phyloP scores from a whole-genome alignment of 2,113 vertebrate species.

The Condylura cristata region DNA sequence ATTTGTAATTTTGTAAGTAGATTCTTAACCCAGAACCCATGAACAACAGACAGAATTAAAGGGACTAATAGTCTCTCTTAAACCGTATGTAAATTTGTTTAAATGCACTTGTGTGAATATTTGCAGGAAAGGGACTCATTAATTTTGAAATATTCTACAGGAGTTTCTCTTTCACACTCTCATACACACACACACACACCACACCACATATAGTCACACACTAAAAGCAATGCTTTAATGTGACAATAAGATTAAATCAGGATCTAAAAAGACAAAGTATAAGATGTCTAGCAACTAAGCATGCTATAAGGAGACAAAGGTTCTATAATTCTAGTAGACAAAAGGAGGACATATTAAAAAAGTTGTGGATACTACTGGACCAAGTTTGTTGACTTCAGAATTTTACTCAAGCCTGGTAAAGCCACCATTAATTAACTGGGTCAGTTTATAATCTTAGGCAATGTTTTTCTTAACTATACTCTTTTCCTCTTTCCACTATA shows the following conservation, averaged over 20 bases:
- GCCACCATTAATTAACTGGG: neutral
- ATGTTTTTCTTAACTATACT: neutral
- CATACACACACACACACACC: neutral
- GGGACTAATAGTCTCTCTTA: neutral
- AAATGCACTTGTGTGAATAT: neutral
- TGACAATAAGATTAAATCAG: neutral
- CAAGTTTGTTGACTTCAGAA: slow-evolving; percentile 3
- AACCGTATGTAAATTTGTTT: neutral
- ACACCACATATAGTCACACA: neutral
- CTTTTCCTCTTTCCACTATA: neutral
- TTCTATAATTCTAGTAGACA: neutral
- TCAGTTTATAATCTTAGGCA: neutral
- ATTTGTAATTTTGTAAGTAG: slow-evolving; percentile 3
- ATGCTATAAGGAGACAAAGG: neutral
- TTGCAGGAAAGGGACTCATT: neutral
- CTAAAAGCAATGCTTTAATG: neutral
- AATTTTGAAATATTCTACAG: neutral
- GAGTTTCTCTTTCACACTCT: neutral
- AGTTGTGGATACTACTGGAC: neutral
- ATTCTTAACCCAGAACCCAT: neutral
- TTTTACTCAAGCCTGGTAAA: neutral
- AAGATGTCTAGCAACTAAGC: neutral
- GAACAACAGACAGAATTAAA: neutral
- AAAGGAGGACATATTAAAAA: neutral
- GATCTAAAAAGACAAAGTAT: neutral